These are phyloP conservation scores for Beris morrisii DNA, from an alignment of 2,888 invertebrate genomes.

Conservation along the genomic window DNA sequence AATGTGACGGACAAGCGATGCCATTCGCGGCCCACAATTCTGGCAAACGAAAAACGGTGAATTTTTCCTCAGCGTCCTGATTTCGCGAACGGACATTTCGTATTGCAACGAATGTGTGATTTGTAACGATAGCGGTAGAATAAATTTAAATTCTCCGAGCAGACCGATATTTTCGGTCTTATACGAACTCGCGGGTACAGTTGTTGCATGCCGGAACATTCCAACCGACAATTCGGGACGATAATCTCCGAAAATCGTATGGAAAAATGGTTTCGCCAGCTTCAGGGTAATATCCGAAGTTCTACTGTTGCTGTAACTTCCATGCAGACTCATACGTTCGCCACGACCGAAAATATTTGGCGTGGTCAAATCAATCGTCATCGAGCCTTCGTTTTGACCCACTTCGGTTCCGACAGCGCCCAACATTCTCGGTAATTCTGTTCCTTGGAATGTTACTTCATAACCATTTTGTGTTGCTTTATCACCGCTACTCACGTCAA, in stretches of 20 bases:
- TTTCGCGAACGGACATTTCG: constrained; percentile 82
- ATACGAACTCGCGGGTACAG: constrained; percentile 63
- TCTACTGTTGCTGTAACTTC: constrained; percentile 81
- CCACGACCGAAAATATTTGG: constrained; percentile 89
- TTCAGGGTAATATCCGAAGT: constrained; percentile 79
- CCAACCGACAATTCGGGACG: constrained; percentile 56
- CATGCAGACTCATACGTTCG: constrained; percentile 79
- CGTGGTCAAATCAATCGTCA: constrained; percentile 66
- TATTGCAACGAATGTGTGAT: constrained; percentile 84
- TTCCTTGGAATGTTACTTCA: constrained; percentile 81
- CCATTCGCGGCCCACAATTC: constrained; percentile 80
- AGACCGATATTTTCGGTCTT: constrained; percentile 76
- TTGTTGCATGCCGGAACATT: not conserved
- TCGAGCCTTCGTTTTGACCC: constrained; percentile 88
- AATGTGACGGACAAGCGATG: constrained; percentile 83
- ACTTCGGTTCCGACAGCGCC: constrained; percentile 86
- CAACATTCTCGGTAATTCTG: constrained; percentile 77
- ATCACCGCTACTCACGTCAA: constrained; percentile 83
- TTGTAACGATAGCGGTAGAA: constrained; percentile 61
- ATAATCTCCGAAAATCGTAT: constrained; percentile 60
- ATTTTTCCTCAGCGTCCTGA: constrained; percentile 70
- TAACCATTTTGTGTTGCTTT: constrained; percentile 76
- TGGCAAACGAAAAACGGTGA: constrained; percentile 85
- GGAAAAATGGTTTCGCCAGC: constrained; percentile 82
- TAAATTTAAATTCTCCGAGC: constrained; percentile 74